These are phyloP conservation scores for Anguilla anguilla DNA, from an alignment of 2,797 vertebrate genomes.

Conservation along the genomic window DNA sequence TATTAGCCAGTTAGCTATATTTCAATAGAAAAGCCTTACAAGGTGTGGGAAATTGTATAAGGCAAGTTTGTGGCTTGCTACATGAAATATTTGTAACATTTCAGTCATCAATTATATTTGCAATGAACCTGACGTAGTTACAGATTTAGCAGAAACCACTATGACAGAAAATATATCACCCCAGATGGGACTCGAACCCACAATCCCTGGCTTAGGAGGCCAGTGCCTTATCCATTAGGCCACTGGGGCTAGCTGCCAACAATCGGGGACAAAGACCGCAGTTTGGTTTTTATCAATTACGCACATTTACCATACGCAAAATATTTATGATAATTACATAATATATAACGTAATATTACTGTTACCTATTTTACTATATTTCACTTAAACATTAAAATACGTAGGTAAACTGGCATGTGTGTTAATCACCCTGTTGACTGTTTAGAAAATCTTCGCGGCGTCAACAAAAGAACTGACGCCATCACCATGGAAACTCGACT, in stretches of 20 bases:
- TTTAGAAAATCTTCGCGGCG: background rate
- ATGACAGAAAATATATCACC: conserved; percentile 38
- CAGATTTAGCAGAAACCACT: no score
- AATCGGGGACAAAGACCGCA: no score
- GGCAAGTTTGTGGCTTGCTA: no score
- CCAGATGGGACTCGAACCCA: conserved; percentile 70
- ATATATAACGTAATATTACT: no score
- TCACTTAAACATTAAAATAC: background rate
- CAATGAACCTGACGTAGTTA: no score
- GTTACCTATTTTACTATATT: no score
- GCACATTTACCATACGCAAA: background rate
- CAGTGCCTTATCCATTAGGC: conserved; percentile 72
- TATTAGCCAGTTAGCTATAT: background rate
- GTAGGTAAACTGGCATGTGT: background rate
- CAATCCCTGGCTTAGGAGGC: conserved; percentile 70
- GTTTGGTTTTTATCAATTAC: no score
- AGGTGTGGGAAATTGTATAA: no score
- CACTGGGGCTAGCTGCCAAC: conserved; percentile 54
- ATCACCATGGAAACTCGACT: conserved; percentile 34
- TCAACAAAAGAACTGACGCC: conserved; percentile 10
- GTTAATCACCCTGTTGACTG: background rate
- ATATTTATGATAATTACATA: no score
- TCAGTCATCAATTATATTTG: no score
- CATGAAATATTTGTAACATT: no score
- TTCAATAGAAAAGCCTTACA: background rate